Percentiles rank a stretch among this genome's conserved stretches.
phyloP scores from a whole-genome alignment of 2,113 vertebrate genomes.

The Engraulis encrasicolus region DNA sequence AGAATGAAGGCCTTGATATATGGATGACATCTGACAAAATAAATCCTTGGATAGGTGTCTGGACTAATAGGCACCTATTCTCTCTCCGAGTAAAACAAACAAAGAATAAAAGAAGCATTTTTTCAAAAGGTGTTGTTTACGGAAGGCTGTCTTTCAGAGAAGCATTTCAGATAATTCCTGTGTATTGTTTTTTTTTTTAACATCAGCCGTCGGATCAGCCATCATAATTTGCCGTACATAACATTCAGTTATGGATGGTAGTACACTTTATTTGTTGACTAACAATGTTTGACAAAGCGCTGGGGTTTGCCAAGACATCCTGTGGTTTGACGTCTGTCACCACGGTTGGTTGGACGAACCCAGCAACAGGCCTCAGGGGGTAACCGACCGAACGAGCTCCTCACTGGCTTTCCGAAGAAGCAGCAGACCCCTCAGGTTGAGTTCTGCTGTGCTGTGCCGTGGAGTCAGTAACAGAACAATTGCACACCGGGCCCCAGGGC shows the following conservation, averaged over 20 bases:
- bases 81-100: background rate
- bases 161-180: background rate
- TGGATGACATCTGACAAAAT: conserved; percentile 51
- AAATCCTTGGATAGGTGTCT: conserved; percentile 33
- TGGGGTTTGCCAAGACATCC: background rate
- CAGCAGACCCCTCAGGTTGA: background rate
- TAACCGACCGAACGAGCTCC: too few species aligned
- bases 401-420: background rate
- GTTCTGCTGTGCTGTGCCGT: too few species aligned
- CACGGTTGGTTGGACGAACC: background rate
- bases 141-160: background rate
- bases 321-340: background rate
- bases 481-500: too few species aligned
- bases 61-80: conserved; percentile 22
- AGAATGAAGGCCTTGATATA: conserved; percentile 46
- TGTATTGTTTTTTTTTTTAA: too few species aligned
- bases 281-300: background rate
- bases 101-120: background rate
- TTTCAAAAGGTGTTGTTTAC: background rate
- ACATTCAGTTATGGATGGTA: background rate
- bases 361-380: background rate
- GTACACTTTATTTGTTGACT: background rate
- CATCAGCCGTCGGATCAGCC: background rate
- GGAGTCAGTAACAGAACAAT: too few species aligned
- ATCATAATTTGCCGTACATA: background rate